phyloP scores from a whole-genome alignment of 2,888 invertebrate genomes.

The Dromius quadrimaculatus region DNA sequence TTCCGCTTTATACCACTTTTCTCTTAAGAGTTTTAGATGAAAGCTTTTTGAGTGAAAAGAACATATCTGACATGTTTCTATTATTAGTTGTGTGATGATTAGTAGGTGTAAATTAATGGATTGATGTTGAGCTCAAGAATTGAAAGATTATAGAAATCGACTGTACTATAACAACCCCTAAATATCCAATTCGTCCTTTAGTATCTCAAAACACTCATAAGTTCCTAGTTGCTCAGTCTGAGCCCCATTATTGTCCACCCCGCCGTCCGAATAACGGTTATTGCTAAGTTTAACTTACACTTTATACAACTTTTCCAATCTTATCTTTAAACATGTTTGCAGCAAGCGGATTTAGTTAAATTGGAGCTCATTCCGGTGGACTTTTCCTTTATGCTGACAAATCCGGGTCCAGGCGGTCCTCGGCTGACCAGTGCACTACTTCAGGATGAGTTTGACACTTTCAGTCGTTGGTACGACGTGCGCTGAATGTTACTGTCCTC shows the following conservation, averaged over 20 bases:
- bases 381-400: conserved; percentile 59
- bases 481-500: conserved; percentile 53
- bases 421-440: conserved; percentile 56
- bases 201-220: no score
- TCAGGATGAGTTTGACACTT: conserved; percentile 56
- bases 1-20: no score
- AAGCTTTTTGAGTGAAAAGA: no score
- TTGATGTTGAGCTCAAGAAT: no score
- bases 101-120: no score
- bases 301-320: conserved; percentile 71
- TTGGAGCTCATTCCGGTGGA: conserved; percentile 62
- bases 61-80: no score
- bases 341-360: conserved; percentile 68
- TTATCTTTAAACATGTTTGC: conserved; percentile 68
- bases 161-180: no score
- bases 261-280: conserved; percentile 63
- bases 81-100: no score
- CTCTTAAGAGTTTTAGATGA: no score
- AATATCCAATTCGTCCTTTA: no score
- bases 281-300: conserved; percentile 62
- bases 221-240: conserved; percentile 27
- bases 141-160: no score
- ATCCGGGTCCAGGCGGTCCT: conserved; percentile 54
- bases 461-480: conserved; percentile 53
- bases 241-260: conserved; percentile 62